Base-by-base conservation (phyloP, 2,797 vertebrate species). In the Falco biarmicus region DNA sequence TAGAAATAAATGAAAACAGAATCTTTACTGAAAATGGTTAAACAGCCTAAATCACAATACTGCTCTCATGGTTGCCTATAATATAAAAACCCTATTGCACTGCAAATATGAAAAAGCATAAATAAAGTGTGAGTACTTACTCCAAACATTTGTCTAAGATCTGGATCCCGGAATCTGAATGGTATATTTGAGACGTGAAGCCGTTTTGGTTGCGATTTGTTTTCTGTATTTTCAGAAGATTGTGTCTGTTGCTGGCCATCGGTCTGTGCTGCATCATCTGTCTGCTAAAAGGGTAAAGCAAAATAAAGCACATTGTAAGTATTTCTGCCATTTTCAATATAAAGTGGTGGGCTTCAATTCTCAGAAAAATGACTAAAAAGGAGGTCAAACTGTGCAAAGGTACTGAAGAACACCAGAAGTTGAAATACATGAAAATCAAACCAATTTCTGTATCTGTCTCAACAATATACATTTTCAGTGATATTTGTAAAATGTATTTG, bases 161-260 rank as follows among this genome's bases (percentile, higher is more conserved):
- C 99, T 76, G 99, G 99, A 97, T 99, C 99, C 97, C 99, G 98
- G 97, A 99, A 99, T 98, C 99, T 98, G 98, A 99, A 99, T 77
- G 99, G 99, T 98, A 99, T 99, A 98, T 99, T 99, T 98, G 99
- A 99, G 95, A 99, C 99, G 11, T 99, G 99, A 84, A 99, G 99
- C 97, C 99, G 97, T 97, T 99, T 99, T 54, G 99, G 99, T 96
- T 99, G 99, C 87, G 99, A 98, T 98, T 99, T 99, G 98, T 98
- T 99, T 98, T 99, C 99, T 97, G 99, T 98, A 98, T 98, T 99
- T 98, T 99, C 99, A 34, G 98, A 98, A 96, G 98, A 98, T 96
- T 99, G 99, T 94, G 98, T 99, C 98, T 99, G 99, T 96, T 99
- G 99, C 97, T 98, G 99, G 92, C 98, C 98, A 37, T 99, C 99